Base-by-base conservation (phyloP, 1,140 invertebrate genomes). In the Leptonema lineaticorne region DNA sequence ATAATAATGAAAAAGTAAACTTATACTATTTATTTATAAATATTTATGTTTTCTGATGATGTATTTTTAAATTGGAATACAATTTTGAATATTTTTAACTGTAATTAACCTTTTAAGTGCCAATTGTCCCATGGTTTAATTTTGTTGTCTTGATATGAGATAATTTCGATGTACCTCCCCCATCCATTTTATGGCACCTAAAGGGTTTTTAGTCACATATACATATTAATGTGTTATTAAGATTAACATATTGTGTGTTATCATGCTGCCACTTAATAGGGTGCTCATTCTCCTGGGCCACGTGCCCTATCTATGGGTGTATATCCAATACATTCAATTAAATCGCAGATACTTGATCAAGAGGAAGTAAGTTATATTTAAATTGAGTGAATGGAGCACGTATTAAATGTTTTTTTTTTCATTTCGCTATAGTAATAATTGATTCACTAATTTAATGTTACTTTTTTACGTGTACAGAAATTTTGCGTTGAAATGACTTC, bases 271-370 rank as follows among this genome's bases (percentile, higher is more conserved):
- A 50, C 80, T 80, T 74, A 77, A 78, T 85, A 94, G 92, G 92
- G 92, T 81, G 88, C 90, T 76, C 90, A 91, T 79, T 94, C 92
- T 79, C 92, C 92, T 80, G 92, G 89, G 84, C 90, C 90, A 78
- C 89, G 92, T 78, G 89, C 89, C 76, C 87, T 91, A 71, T 91
- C 92, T 72, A 90, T 94, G 88, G 93, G 92, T 74, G 86, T 90
- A 79, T 94, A 91, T 82, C 92, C 91, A 75, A 90, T 94, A 80
- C 89, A 93, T 84, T 89, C 87, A 83, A 86, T 95, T 80, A 88
- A 89, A 80, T 94, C 92, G 75, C 86, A 87, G 84, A 92, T 94
- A 79, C 86, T 92, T 80, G 87, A 89, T 80, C 88, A 88, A 78
- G 86, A 92, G 79, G 89, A 93, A 86, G 93, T 95, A 92, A 95